These are phyloP conservation scores for Pelosia muscerda DNA, from an alignment of 2,888 invertebrate genomes.

Conservation along the genomic window DNA sequence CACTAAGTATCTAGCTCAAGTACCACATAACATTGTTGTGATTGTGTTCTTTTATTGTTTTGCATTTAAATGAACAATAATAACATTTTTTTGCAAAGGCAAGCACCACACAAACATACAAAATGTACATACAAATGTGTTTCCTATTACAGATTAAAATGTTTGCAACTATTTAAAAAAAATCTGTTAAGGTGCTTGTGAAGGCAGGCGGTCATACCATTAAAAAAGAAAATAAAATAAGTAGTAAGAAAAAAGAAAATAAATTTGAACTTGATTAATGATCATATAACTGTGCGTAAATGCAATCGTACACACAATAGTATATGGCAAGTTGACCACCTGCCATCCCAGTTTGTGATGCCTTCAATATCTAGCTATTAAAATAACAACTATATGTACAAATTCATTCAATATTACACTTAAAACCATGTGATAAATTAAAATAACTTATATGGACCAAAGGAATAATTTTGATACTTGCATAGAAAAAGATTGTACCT, in stretches of 20 bases:
- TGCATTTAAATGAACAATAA: background rate
- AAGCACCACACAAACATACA: background rate
- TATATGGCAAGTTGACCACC: background rate
- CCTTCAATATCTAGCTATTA: background rate
- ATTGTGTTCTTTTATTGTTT: background rate
- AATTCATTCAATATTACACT: constrained; percentile 43
- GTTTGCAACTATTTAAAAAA: constrained; percentile 2
- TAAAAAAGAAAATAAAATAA: background rate
- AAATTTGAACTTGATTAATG: background rate
- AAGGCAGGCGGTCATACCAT: constrained; percentile 1
- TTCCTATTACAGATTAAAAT: background rate
- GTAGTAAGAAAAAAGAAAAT: background rate
- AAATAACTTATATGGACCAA: constrained; percentile 21
- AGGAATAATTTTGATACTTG: background rate
- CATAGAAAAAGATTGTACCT: background rate
- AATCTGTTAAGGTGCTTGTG: background rate
- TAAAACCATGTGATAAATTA: constrained; percentile 40
- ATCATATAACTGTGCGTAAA: background rate
- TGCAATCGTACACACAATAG: no score
- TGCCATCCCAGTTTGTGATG: background rate
- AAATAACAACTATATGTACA: constrained; percentile 35
- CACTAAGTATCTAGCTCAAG: background rate
- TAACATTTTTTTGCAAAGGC: background rate
- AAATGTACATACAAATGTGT: background rate
- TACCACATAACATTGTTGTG: background rate